Evolutionary conservation across 2,113 vertebrate genomes (phyloP), one percentile per base, ranked within the genome.

Genomic region (Lynx canadensis): DNA sequence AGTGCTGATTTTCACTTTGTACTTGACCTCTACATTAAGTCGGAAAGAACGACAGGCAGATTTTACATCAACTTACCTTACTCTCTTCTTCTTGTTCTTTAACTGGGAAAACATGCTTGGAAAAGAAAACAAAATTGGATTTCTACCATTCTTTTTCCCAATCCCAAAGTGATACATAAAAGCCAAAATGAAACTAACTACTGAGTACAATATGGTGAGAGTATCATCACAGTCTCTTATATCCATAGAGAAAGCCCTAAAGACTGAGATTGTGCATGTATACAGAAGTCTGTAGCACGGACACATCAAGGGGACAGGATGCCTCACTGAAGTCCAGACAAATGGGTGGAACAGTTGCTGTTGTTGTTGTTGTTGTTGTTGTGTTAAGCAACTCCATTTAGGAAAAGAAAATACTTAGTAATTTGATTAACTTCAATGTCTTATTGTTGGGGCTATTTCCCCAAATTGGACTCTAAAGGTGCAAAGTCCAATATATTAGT

Each of bases 1-100:
- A 74, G 63, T 8, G 76, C 31, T 63, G 74, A 68, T 84, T 87
- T 96, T 93, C 69, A 80, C 48, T 69, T 88, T 93, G 55, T 23
- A 36, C 48, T 78, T 94, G 81, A 81, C 95, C 45, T 73, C 68
- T 57, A 60, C 74, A 27, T 48, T 27, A 87, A 79, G 13, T 38
- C 16, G 69, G 7, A 48, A 83, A 93, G 52, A 23, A 71, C 57
- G 65, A 31, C 65, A 1, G 57, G 68, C 55, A 68, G 27, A 63
- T 65, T 88, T 94, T 63, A 89, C 14, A 71, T 41, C 29, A 76
- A 36, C 93, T 76, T 57, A 50, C 83, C 89, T 57, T 27, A 38
- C 6, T 74, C 33, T 66, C 45, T 89, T 71, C 57, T 31, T 29
- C 16, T 79, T 60, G 0, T 18, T 33, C 45, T 83, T 71, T 63